These are phyloP conservation scores for Limnodromus scolopaceus DNA, from an alignment of 2,797 vertebrate genomes.

Conservation along the genomic window DNA sequence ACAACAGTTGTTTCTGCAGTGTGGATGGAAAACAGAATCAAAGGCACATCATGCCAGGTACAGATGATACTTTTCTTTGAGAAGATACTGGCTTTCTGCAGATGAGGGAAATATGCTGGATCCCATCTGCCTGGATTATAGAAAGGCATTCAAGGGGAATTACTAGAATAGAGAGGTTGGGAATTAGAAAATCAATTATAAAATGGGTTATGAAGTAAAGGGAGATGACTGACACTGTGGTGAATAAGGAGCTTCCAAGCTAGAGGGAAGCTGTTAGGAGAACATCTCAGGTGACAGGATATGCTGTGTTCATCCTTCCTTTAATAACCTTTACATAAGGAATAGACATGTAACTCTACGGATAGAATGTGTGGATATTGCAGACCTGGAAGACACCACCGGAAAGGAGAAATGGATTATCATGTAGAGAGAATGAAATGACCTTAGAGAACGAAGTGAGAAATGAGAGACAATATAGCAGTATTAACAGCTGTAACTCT, in stretches of 20 bases:
- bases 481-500: neutral
- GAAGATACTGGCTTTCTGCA: constrained; percentile 18
- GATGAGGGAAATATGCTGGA: neutral
- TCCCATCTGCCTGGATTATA: neutral
- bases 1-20: neutral
- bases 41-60: constrained; percentile 4
- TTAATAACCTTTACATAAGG: neutral
- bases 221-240: neutral
- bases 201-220: neutral
- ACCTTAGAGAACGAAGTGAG: neutral
- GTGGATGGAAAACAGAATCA: neutral
- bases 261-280: neutral
- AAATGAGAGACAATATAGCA: neutral
- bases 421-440: neutral
- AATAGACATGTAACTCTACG: neutral
- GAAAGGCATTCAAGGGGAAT: neutral
- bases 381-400: neutral
- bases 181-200: neutral
- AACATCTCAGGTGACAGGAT: neutral
- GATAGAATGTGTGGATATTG: accelerated
- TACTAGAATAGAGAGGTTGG: neutral
- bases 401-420: neutral
- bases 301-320: neutral
- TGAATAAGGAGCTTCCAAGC: neutral
- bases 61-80: neutral